phyloP scores from a whole-genome alignment of 2,113 vertebrate genomes.

The Natator depressus region DNA sequence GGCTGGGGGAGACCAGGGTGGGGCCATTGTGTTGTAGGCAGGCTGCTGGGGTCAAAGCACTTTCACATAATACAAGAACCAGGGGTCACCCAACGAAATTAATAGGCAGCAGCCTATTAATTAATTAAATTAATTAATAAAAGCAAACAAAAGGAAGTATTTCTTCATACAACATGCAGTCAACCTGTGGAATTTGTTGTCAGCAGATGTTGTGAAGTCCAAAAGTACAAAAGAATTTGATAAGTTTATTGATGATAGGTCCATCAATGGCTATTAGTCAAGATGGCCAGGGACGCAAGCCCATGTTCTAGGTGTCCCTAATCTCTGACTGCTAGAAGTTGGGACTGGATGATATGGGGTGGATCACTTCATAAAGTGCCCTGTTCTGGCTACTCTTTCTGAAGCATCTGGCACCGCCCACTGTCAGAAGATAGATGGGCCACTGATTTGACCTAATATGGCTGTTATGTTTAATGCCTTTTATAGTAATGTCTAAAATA shows the following conservation, averaged over 20 bases:
- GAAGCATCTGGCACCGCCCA: not conserved
- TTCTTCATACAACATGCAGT: not conserved
- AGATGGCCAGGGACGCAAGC: not conserved
- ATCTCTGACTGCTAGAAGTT: not conserved
- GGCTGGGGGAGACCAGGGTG: too few species aligned
- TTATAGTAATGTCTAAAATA: not conserved
- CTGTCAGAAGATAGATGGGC: not conserved
- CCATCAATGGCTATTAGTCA: not conserved
- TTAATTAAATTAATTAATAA: too few species aligned
- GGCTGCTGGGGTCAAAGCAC: too few species aligned
- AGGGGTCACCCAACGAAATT: not conserved
- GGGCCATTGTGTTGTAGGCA: too few species aligned
- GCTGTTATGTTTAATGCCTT: not conserved
- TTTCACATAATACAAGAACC: not conserved
- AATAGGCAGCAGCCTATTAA: not conserved
- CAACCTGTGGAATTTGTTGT: not conserved
- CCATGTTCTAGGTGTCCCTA: not conserved
- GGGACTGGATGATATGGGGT: not conserved
- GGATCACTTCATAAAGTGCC: not conserved
- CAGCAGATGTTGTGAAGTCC: not conserved
- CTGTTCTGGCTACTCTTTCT: not conserved
- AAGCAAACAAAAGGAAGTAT: not conserved
- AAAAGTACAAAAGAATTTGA: not conserved
- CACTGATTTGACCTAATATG: not conserved
- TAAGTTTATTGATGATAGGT: not conserved